A percentile compares a stretch with the other conserved stretches of the same genome.
These are phyloP conservation scores for Monochamus saltuarius DNA, from an alignment of 1,140 invertebrate genomes.

Conservation along the genomic window DNA sequence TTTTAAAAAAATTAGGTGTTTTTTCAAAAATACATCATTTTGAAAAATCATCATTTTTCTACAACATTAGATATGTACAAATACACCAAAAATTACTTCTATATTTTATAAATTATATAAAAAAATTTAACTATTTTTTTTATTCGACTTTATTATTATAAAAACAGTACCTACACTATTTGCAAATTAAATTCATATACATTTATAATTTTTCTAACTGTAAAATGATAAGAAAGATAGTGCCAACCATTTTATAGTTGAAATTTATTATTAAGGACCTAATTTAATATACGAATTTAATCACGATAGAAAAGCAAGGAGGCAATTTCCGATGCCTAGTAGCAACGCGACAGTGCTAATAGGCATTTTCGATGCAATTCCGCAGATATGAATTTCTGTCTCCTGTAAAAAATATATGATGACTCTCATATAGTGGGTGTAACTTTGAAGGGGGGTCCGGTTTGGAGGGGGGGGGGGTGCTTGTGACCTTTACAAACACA, in stretches of 20 bases:
- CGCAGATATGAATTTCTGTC: constrained; percentile 73
- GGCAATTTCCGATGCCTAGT: constrained; percentile 32
- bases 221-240: constrained; percentile 42
- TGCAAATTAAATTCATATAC: constrained; percentile 31
- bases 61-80: constrained; percentile 42
- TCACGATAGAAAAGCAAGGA: constrained; percentile 40
- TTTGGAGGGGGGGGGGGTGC: too few relatives aligned
- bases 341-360: constrained; percentile 29
- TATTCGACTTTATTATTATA: constrained; percentile 36
- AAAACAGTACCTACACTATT: constrained; percentile 25
- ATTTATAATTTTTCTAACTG: constrained; percentile 17
- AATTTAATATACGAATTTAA: constrained; percentile 21
- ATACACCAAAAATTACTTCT: constrained; percentile 46
- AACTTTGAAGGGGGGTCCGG: too few relatives aligned
- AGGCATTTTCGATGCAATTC: constrained; percentile 49
- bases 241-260: constrained; percentile 7
- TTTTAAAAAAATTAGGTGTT: constrained; percentile 2
- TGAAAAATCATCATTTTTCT: constrained; percentile 26
- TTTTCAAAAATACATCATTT: constrained; percentile 26
- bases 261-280: constrained; percentile 24
- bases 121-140: constrained; percentile 46
- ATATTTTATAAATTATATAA: constrained; percentile 46
- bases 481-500: too few relatives aligned
- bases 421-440: too few relatives aligned
- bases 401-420: constrained; percentile 58